A percentile compares a stretch with the other conserved stretches of the same genome.
Evolutionary conservation across 2,797 vertebrate species (phyloP).

Genomic region (Peromyscus melanophrys): DNA sequence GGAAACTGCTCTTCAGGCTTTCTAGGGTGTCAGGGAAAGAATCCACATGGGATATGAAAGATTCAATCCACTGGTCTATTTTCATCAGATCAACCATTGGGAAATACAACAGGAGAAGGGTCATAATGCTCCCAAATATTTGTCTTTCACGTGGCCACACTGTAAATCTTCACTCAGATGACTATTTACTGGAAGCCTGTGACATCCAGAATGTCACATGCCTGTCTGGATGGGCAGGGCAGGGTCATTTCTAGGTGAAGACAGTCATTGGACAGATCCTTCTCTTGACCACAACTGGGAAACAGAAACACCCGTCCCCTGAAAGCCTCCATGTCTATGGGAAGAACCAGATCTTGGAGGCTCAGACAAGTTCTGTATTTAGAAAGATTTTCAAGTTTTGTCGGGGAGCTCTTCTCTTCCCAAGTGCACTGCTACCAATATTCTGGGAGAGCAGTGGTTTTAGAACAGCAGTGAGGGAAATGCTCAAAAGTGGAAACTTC

Average conservation of each 20-base stretch:
- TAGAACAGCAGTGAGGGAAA: not conserved
- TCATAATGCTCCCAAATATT: not conserved
- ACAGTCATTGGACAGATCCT: not conserved
- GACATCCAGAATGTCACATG: not conserved
- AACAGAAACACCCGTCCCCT: not conserved
- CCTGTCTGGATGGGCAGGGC: not conserved
- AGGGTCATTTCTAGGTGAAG: not conserved
- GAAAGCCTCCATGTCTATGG: no score
- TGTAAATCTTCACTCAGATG: not conserved
- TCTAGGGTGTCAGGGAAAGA: not conserved
- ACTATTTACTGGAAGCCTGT: not conserved
- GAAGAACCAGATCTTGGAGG: not conserved
- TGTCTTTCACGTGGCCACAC: not conserved
- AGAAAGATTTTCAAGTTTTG: not conserved
- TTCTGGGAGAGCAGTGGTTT: not conserved
- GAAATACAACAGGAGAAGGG: not conserved
- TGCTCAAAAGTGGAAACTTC: not conserved
- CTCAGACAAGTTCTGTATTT: not conserved
- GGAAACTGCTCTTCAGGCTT: not conserved
- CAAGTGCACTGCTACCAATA: not conserved
- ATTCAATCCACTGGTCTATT: not conserved
- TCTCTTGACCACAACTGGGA: no score
- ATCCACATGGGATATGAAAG: accelerated
- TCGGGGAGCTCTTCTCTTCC: not conserved
- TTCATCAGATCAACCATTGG: not conserved